phyloP scores from a whole-genome alignment of 2,888 invertebrate genomes.

The Nymphalis urticae region DNA sequence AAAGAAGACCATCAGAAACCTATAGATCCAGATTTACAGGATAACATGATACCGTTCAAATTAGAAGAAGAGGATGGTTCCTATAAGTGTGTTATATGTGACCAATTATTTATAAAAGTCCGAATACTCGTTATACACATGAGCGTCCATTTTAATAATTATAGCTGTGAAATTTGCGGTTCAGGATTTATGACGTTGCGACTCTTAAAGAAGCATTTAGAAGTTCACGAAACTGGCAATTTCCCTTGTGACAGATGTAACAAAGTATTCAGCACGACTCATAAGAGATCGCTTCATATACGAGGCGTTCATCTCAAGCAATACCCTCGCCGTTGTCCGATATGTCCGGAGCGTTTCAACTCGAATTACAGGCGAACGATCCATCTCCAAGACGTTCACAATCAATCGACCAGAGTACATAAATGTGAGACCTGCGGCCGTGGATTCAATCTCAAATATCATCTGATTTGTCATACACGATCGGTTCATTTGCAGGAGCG shows the following conservation, averaged over 20 bases:
- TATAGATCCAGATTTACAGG: slow-evolving; percentile 65
- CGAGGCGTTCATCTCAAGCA: slow-evolving; percentile 73
- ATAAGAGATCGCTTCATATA: slow-evolving; percentile 67
- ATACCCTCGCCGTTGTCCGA: slow-evolving; percentile 67
- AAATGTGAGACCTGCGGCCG: slow-evolving; percentile 73
- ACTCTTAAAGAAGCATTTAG: slow-evolving; percentile 70
- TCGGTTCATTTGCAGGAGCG: slow-evolving; percentile 75
- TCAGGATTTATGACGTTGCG: slow-evolving; percentile 74
- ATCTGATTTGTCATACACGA: slow-evolving; percentile 69
- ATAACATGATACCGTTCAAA: slow-evolving; percentile 73
- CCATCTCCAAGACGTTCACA: slow-evolving; percentile 74
- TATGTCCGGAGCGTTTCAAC: slow-evolving; percentile 74
- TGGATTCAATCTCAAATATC: slow-evolving; percentile 71
- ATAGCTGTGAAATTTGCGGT: slow-evolving; percentile 75
- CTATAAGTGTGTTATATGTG: slow-evolving; percentile 68
- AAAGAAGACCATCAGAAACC: slow-evolving; percentile 62
- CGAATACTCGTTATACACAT: slow-evolving; percentile 72
- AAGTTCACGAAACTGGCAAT: slow-evolving; percentile 72
- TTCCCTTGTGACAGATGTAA: slow-evolving; percentile 70
- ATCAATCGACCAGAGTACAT: slow-evolving; percentile 71
- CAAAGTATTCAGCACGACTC: slow-evolving; percentile 69
- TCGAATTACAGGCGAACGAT: slow-evolving; percentile 73
- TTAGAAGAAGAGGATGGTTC: slow-evolving; percentile 55
- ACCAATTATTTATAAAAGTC: slow-evolving; percentile 68
- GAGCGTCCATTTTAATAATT: slow-evolving; percentile 76